phyloP scores from a whole-genome alignment of 2,113 vertebrate genomes.

The Cynopterus brachyotis region DNA sequence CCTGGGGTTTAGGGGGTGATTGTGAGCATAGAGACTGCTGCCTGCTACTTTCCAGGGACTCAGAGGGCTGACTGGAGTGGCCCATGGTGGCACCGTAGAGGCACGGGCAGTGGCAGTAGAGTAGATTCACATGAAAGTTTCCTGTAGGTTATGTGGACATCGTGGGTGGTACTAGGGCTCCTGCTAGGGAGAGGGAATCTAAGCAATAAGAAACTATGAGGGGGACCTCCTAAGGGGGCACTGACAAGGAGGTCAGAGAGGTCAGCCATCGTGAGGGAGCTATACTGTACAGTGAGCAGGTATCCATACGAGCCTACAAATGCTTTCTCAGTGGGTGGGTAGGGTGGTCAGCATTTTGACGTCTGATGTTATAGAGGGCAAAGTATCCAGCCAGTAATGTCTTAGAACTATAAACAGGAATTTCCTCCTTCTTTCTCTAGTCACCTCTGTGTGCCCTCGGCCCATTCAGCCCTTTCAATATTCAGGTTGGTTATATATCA shows the following conservation, averaged over 20 bases:
- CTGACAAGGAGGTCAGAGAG: background rate
- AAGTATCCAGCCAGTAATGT: background rate
- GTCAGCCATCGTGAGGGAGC: background rate
- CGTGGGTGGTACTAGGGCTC: background rate
- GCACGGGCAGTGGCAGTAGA: background rate
- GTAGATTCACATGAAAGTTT: background rate
- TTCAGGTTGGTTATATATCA: background rate
- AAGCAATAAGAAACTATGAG: background rate
- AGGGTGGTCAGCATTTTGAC: background rate
- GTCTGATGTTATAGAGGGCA: background rate
- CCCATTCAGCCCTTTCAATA: background rate
- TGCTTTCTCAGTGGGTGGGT: background rate
- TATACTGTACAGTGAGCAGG: background rate
- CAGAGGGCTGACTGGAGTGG: background rate
- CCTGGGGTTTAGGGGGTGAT: background rate
- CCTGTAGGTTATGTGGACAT: background rate
- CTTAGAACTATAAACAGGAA: background rate
- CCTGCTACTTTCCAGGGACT: background rate
- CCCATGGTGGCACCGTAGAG: background rate
- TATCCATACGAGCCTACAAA: background rate
- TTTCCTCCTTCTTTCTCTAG: background rate
- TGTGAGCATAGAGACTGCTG: background rate
- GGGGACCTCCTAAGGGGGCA: too few species aligned
- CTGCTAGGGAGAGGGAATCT: background rate
- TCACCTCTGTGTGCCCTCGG: background rate